A percentile compares a stretch with the other conserved stretches of the same genome.
phyloP scores from a whole-genome alignment of 1,140 invertebrate genomes.

The Babylonia areolata region DNA sequence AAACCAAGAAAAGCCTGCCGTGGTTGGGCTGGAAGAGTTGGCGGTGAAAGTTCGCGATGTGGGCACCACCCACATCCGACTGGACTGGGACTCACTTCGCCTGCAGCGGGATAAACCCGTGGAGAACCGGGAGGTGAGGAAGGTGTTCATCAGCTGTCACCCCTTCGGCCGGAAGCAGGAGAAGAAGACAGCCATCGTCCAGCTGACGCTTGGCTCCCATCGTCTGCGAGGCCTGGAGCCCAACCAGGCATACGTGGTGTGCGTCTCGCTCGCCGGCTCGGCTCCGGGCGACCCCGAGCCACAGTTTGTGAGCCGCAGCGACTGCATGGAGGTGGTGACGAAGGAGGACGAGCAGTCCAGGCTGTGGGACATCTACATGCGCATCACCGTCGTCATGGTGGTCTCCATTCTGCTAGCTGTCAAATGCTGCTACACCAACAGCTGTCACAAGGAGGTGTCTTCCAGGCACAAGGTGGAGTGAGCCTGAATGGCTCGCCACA shows the following conservation, averaged over 20 bases:
- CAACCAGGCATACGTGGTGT: slow-evolving; percentile 34
- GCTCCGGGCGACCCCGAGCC: neutral
- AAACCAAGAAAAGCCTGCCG: neutral
- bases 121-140: neutral
- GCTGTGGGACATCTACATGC: neutral
- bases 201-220: slow-evolving; percentile 19
- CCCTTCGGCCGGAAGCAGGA: slow-evolving; percentile 36
- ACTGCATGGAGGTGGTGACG: slow-evolving; percentile 35
- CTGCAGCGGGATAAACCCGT: neutral
- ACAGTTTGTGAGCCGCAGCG: neutral
- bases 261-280: slow-evolving; percentile 17
- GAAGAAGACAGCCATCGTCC: neutral
- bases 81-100: slow-evolving; percentile 38
- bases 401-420: neutral
- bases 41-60: slow-evolving; percentile 27
- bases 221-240: slow-evolving; percentile 26
- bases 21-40: slow-evolving; percentile 23
- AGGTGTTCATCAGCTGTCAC: slow-evolving; percentile 37
- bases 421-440: slow-evolving; percentile 6
- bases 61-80: slow-evolving; percentile 10
- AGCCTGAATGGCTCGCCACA: neutral
- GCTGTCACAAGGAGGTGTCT: neutral
- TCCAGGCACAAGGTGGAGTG: neutral
- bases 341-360: neutral
- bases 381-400: neutral